Evolutionary conservation across 2,888 invertebrate genomes (phyloP), one percentile per base, ranked within the genome.

Genomic region (Epistrophe eligans): DNA sequence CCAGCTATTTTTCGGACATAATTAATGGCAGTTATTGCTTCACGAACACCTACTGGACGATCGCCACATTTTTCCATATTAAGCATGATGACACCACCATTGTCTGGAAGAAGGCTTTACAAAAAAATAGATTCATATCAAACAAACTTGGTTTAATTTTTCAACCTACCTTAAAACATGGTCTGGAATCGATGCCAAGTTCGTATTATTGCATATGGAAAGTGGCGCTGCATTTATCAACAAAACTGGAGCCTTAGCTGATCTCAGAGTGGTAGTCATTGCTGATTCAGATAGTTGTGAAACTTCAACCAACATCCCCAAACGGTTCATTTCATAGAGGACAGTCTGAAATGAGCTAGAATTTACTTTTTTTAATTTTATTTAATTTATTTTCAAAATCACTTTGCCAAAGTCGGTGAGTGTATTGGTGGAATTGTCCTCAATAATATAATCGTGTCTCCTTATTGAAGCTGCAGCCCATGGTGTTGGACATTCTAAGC

Each of bases 111-210:
- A 43, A 93, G 84, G 72, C 92, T 92, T 1, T 35, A 77, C 4
- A 87, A 79, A 24, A 57, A 66, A 11, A 48, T 24, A 35, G 52
- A 71, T 10, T 6, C 52, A 15, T 28, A 28, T 45, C 4, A 10
- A 43, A 17, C n/a, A 66, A 24, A 19, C 19, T 4, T 9, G 32
- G 1, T 40, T 10, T 19, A 19, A 15, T 19, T 57, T 19, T 9
- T 17, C 17, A 15, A 24, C 17, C 0, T 82, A 93, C 93, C 93
- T 92, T 89, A 97, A 94, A 81, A 97, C 95, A 91, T 97, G 97
- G 93, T 98, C 98, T 66, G 97, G 97, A 89, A 98, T 97, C 13
- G 92, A 90, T 24, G 93, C 92, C 92, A 98, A 97, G 90, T 97
- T 95, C 89, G 96, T 95, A 89, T 97, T 91, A 80, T 95, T 95